Evolutionary conservation across 2,888 invertebrate species (phyloP), one percentile per base, ranked within the genome.

Genomic region (Gisinianus flammeolus): DNA sequence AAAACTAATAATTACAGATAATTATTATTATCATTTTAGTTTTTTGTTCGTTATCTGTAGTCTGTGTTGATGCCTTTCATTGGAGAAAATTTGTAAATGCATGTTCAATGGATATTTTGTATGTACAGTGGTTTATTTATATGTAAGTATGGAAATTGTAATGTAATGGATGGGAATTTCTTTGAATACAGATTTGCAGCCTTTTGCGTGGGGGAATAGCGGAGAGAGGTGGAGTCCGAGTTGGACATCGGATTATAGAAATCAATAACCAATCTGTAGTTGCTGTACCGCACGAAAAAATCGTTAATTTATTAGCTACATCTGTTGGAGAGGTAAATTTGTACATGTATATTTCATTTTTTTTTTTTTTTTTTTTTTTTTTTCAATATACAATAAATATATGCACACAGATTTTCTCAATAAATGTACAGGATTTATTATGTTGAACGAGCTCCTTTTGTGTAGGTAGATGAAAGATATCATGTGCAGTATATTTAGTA

Each of bases 241-340:
- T 99, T 8, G 99, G 99, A 0, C 99, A 99, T 89, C 92, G 99
- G 86, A 99, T 99, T 88, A 99, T 99, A 86, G 99, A 99, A 91
- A 99, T 99, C 87, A 99, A 99, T 90, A 94, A 97, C 88, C 97
- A 98, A 89, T 98, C 98, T 89, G 98, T 99, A 76, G 99, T 99
- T 76, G 99, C 99, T 82, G 98, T 99, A 83, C 97, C 98, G 83
- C 99, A 99, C 90, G 99, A 99, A 88, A 95, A 97, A 87, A 99
- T 99, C 87, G 99, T 99, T 87, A 98, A 98, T 90, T 91, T 99
- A 87, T 91, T 99, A 85, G 98, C 99, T 83, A 98, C 98, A 78
- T 98, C 98, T 80, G 97, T 99, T 81, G 99, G 99, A 86, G 99
- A 99, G 93, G 98, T 98, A 88, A 88, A 89, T 35, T 33, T 19